phyloP scores from a whole-genome alignment of 2,113 vertebrate genomes.

The Carettochelys insculpta region DNA sequence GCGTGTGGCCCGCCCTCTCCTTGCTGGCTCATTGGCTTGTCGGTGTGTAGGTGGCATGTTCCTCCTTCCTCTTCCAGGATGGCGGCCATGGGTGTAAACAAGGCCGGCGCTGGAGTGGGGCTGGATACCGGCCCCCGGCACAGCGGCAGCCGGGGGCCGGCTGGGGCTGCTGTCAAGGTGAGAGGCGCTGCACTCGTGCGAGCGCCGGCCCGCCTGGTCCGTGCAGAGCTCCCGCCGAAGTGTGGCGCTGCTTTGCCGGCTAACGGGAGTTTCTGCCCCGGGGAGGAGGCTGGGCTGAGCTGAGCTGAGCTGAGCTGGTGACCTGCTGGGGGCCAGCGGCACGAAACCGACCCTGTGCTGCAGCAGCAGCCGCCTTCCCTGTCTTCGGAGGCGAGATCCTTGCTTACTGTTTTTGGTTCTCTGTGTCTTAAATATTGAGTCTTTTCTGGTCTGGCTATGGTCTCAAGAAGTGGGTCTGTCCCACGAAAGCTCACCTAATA shows the following conservation, averaged over 20 bases:
- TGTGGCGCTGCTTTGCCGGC: rapidly evolving
- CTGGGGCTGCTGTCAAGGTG: slow-evolving; percentile 87
- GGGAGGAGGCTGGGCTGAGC: rapidly evolving
- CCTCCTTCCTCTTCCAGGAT: slow-evolving; percentile 68
- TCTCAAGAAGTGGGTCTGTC: too few species aligned
- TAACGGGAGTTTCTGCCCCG: rapidly evolving
- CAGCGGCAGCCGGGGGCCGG: slow-evolving; percentile 36
- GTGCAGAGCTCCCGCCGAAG: too few species aligned
- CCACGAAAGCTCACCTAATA: too few species aligned
- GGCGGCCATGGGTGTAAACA: slow-evolving; percentile 84
- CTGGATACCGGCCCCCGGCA: slow-evolving; percentile 74
- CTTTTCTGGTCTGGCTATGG: too few species aligned
- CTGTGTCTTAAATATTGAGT: too few species aligned
- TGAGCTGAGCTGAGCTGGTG: rapidly evolving
- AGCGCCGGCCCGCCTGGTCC: background rate
- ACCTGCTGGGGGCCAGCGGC: background rate
- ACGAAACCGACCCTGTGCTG: background rate
- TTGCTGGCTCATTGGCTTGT: rapidly evolving
- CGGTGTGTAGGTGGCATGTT: slow-evolving; percentile 16
- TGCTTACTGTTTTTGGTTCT: too few species aligned
- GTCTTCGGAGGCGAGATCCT: too few species aligned
- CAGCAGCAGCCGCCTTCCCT: background rate
- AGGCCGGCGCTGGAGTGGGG: slow-evolving; percentile 74
- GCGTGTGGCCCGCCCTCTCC: background rate
- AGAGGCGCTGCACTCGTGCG: background rate